These are phyloP conservation scores for Hydractinia symbiolongicarpus DNA, from an alignment of 30 jellyfish, hydroid and myxozoan species.

Conservation along the genomic window DNA sequence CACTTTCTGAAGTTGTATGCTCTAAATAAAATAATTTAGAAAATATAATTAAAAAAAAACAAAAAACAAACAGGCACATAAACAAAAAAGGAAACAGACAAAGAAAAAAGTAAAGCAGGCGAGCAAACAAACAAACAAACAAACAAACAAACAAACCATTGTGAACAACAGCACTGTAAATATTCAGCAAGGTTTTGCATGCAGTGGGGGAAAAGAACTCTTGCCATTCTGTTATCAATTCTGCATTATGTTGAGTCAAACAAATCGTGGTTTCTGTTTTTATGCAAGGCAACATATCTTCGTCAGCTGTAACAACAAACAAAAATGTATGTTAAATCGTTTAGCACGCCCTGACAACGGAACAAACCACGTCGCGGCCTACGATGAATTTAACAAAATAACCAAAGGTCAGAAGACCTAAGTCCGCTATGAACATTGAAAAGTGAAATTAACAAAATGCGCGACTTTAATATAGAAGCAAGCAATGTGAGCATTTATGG, in stretches of 20 bases:
- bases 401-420: too few species aligned
- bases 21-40: not conserved
- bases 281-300: not conserved
- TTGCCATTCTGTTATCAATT: slow-evolving; percentile 75
- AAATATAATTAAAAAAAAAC: not conserved
- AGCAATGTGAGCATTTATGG: too few species aligned
- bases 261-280: too few species aligned
- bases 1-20: not conserved
- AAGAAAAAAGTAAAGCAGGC: not conserved
- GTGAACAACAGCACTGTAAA: not conserved
- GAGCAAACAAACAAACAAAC: too few species aligned
- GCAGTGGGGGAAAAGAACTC: slow-evolving; percentile 86
- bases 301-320: not conserved
- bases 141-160: not conserved
- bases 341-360: not conserved
- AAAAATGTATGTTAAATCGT: not conserved
- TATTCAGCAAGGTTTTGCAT: not conserved
- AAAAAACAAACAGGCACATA: not conserved
- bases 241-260: not conserved
- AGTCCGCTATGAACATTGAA: too few species aligned
- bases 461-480: too few species aligned
- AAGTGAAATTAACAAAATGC: too few species aligned
- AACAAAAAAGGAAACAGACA: not conserved
- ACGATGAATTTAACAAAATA: too few species aligned
- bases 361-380: too few species aligned